Conservation (phyloP, 2,888 invertebrate genomes). For the Lithophane socia region DNA sequence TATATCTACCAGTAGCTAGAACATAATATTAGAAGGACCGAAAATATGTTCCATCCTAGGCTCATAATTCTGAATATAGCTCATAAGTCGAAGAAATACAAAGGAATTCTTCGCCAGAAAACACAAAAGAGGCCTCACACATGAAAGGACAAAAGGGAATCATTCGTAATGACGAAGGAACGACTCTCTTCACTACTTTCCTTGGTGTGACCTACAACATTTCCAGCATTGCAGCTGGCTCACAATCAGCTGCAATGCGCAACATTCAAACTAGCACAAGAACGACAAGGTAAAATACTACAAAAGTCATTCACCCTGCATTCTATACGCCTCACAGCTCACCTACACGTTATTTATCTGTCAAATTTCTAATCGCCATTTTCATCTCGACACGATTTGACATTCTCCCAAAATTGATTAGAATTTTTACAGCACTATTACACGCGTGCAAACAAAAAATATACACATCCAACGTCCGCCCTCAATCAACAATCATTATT, state of each 20-base stretch:
- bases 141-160: constrained; percentile 42
- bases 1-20: background rate
- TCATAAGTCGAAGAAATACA: constrained; percentile 3
- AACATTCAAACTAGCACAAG: constrained; percentile 65
- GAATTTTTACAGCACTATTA: constrained; percentile 25
- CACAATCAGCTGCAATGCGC: constrained; percentile 68
- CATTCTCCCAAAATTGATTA: constrained; percentile 43
- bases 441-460: constrained; percentile 49
- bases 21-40: background rate
- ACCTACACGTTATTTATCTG: constrained; percentile 54
- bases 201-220: constrained; percentile 57
- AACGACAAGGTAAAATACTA: constrained; percentile 60
- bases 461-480: constrained; percentile 49
- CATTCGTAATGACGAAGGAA: constrained; percentile 47
- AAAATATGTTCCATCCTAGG: background rate
- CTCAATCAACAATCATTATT: constrained; percentile 69
- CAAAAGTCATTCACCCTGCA: constrained; percentile 63
- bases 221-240: constrained; percentile 65
- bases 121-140: constrained; percentile 24
- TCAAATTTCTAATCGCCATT: constrained; percentile 55
- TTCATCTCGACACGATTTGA: constrained; percentile 48
- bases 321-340: constrained; percentile 43
- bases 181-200: constrained; percentile 29
- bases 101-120: constrained; percentile 27
- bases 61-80: constrained; percentile 9